A percentile compares a stretch with the other conserved stretches of the same genome.
These are phyloP conservation scores for Eubucco bourcierii DNA, from an alignment of 2,113 vertebrate species.

Conservation along the genomic window DNA sequence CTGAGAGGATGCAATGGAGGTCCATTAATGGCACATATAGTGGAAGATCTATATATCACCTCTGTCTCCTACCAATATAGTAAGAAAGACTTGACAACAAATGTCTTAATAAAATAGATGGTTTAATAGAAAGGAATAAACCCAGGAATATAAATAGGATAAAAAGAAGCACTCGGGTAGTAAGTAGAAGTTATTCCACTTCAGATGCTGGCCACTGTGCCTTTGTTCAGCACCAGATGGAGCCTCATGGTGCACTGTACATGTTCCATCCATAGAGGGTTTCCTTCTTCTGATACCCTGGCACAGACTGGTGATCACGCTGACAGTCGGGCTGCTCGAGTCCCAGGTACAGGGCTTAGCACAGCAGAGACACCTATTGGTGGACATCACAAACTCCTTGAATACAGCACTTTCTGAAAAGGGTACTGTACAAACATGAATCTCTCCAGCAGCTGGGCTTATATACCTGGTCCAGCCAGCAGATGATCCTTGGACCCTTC, in stretches of 20 bases:
- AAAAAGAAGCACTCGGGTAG: neutral
- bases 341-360: rapidly evolving
- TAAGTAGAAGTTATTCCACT: neutral
- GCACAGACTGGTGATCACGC: rapidly evolving
- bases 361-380: neutral
- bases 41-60: no score
- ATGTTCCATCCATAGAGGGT: neutral
- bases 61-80: neutral
- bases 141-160: neutral
- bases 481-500: neutral
- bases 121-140: neutral
- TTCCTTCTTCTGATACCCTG: neutral
- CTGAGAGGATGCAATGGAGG: neutral
- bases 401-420: neutral
- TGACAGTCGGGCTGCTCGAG: neutral
- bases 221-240: rapidly evolving
- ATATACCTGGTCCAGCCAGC: neutral
- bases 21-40: neutral
- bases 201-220: neutral
- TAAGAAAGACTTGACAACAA: neutral
- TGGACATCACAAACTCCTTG: neutral
- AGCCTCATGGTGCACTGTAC: neutral
- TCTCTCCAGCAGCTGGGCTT: neutral
- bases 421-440: rapidly evolving
- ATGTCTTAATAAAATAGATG: neutral